A percentile compares a stretch with the other conserved stretches of the same genome.
Conservation (phyloP, 2,113 vertebrate species). For the Xyliphius kryptos region DNA sequence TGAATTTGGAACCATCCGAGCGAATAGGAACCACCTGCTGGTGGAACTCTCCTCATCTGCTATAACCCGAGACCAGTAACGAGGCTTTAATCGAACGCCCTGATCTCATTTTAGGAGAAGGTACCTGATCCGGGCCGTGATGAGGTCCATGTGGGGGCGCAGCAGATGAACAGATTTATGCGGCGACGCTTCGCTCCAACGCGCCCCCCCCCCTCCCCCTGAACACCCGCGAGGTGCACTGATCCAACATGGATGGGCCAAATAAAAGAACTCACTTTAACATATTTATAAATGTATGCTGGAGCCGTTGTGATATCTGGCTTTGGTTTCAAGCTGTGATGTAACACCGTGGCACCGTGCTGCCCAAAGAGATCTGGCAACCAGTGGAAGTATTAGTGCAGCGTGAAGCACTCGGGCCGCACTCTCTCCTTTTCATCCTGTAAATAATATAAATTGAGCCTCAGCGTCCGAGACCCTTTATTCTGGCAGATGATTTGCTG, state of each 20-base stretch:
- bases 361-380: conserved; percentile 18
- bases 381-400: conserved; percentile 1
- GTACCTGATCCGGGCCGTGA: too few relatives aligned
- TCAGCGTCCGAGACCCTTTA: neutral
- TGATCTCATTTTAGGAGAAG: too few relatives aligned
- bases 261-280: conserved; percentile 50
- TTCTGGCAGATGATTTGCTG: conserved; percentile 1
- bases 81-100: too few relatives aligned
- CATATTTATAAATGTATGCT: conserved; percentile 28
- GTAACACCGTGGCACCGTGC: conserved; percentile 42
- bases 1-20: too few relatives aligned
- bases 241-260: conserved; percentile 51
- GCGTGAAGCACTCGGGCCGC: conserved; percentile 5
- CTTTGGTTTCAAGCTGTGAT: conserved; percentile 44
- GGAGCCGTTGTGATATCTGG: conserved; percentile 25
- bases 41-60: too few relatives aligned
- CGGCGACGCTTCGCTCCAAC: conserved; percentile 33
- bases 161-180: conserved; percentile 55
- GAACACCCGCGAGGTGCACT: conserved; percentile 24
- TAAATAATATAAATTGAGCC: conserved; percentile 11
- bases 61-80: too few relatives aligned
- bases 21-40: too few relatives aligned
- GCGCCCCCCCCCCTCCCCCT: conserved; percentile 6
- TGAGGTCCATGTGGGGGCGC: conserved; percentile 22
- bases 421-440: neutral